These are phyloP conservation scores for Pemphigus obesinymphae DNA, from an alignment of 1,140 invertebrate species.

Conservation along the genomic window DNA sequence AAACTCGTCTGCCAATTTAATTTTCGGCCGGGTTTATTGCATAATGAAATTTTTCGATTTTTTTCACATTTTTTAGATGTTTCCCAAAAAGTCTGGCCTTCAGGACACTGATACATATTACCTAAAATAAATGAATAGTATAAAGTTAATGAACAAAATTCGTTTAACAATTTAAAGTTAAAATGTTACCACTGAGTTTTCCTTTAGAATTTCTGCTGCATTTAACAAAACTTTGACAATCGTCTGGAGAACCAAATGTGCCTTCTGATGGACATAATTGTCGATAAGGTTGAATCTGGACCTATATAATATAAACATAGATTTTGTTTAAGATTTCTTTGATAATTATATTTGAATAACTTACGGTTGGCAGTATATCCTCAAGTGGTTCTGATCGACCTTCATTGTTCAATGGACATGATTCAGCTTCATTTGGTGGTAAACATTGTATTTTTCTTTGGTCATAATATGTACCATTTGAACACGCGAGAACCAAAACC, in stretches of 20 bases:
- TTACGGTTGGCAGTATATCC: not conserved
- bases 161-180: not conserved
- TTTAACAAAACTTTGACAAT: conserved; percentile 68
- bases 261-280: conserved; percentile 64
- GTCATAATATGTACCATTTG: conserved; percentile 69
- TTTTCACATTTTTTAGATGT: conserved; percentile 70
- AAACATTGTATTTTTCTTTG: conserved; percentile 67
- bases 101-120: conserved; percentile 69
- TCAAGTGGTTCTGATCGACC: not conserved
- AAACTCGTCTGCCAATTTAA: conserved; percentile 41
- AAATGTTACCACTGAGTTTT: conserved; percentile 55
- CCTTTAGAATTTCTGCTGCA: conserved; percentile 57
- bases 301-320: conserved; percentile 54
- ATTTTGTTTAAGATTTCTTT: not conserved
- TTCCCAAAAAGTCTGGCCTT: conserved; percentile 69
- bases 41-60: conserved; percentile 56
- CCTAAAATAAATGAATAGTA: conserved; percentile 49
- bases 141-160: not conserved
- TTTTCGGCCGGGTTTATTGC: conserved; percentile 47
- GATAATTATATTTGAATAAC: conserved; percentile 17
- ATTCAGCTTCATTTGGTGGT: conserved; percentile 48
- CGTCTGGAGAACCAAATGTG: conserved; percentile 60
- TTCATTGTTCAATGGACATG: conserved; percentile 6
- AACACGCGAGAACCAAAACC: conserved; percentile 67
- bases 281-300: conserved; percentile 55